These are phyloP conservation scores for Enoplosus armatus DNA, from an alignment of 2,797 vertebrate genomes.

Conservation along the genomic window DNA sequence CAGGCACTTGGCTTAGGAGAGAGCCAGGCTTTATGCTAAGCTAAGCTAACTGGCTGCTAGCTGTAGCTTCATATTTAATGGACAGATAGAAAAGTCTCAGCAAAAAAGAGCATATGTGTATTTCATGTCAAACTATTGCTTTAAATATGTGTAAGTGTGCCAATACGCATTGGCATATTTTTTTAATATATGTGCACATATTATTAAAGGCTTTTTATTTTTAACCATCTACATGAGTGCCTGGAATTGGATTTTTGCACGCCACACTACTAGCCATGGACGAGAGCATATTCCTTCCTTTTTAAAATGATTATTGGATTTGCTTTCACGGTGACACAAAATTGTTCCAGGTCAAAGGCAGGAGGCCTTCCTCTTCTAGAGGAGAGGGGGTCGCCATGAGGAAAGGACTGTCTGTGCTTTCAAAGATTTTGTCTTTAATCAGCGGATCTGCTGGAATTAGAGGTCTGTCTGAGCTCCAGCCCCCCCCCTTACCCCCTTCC, in stretches of 20 bases:
- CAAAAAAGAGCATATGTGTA: neutral
- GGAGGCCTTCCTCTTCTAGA: slow-evolving; percentile 43
- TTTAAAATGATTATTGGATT: neutral
- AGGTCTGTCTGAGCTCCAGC: slow-evolving; percentile 61
- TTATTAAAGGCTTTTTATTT: slow-evolving; percentile 3
- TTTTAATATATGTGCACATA: neutral
- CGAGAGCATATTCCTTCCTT: neutral
- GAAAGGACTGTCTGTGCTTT: slow-evolving; percentile 66
- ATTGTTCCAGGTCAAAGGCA: slow-evolving; percentile 27
- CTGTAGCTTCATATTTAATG: neutral
- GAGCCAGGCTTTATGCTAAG: neutral
- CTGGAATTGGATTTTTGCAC: neutral
- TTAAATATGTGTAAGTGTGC: neutral
- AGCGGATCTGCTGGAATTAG: slow-evolving; percentile 74
- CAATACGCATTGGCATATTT: neutral
- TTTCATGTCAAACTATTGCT: neutral
- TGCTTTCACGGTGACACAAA: neutral
- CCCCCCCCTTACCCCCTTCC: slow-evolving; percentile 20
- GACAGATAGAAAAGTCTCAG: neutral
- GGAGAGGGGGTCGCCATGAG: slow-evolving; percentile 40
- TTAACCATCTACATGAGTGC: neutral
- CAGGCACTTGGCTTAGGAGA: too few species aligned
- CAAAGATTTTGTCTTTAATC: slow-evolving; percentile 77
- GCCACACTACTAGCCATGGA: neutral
- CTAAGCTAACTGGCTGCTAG: neutral